These are phyloP conservation scores for Aplidium turbinatum DNA, from an alignment of 23 tunicate species.

Conservation along the genomic window DNA sequence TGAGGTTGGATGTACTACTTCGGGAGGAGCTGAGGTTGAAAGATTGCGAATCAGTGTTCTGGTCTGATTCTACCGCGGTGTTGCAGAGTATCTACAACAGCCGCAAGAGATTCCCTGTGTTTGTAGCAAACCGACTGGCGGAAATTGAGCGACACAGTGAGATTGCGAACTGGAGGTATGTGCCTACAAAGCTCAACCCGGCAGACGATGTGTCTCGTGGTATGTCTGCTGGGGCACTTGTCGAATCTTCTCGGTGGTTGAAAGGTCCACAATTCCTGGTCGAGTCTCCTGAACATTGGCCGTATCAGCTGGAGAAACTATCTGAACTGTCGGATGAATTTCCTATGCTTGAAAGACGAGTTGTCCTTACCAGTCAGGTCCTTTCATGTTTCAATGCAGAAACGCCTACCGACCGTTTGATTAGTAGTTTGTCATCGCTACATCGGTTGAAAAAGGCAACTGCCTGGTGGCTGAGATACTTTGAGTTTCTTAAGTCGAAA, in stretches of 20 bases:
- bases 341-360: no score
- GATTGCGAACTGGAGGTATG: not conserved
- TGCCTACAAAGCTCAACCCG: not conserved
- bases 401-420: no score
- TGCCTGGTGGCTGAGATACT: no score
- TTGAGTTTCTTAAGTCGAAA: no score
- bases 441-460: no score
- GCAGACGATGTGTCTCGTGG: slow-evolving; percentile 4
- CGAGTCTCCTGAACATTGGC: not conserved
- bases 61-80: not conserved
- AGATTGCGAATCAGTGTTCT: not conserved
- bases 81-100: not conserved
- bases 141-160: not conserved
- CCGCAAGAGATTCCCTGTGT: not conserved
- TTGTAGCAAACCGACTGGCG: slow-evolving; percentile 1
- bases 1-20: not conserved
- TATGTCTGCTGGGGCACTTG: not conserved
- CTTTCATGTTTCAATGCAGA: no score
- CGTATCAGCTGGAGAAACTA: no score
- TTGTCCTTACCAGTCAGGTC: no score
- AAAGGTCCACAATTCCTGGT: not conserved
- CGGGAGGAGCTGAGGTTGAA: not conserved
- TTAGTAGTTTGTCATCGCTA: no score
- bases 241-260: not conserved
- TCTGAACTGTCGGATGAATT: no score